Base-by-base conservation (phyloP, 2,797 vertebrate species). In the Linurgus olivaceus region DNA sequence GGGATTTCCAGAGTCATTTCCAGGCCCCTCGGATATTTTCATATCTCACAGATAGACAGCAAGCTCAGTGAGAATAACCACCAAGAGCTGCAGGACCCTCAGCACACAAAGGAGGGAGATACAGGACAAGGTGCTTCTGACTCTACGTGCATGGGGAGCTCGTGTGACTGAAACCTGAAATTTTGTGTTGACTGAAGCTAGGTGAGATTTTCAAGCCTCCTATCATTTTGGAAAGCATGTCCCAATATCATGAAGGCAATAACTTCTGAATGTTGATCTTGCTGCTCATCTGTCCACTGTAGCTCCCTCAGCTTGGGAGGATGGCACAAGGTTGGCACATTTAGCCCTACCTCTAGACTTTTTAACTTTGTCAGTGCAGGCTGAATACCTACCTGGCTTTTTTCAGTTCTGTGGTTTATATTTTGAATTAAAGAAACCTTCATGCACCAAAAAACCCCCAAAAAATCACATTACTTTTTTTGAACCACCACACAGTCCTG, bases 211-310 rank as follows among this genome's bases (percentile, higher is more conserved):
- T 55, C 38, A 91, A 84, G 59, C 33, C 26, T 82, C 31, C 48
- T 31, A 13, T 5, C 2, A 3, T 76, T 94, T 76, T 35, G 25
- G 78, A 79, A 38, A 63, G 55, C 24, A 63, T 37, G 10, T 70
- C 28, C 29, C 29, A 45, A 0, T 3, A 33, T 17, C 17, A 37
- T 0, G 0, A 73, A 73, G 31, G 62, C 44, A 42, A 25, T 16
- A 2, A 6, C 19, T 72, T 67, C 66, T 67, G 17, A 80, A 24
- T 2, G 3, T 17, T 1, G 1, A 28, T 26, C 47, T 38, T 28
- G 10, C 19, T 33, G 14, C 0, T 1, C 6, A 12, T 65, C 62
- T 26, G 40, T 42, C 47, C 28, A 1, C 29, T 37, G 42, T 5
- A 50, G 24, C 44, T 50, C 20, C 8, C 40, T 67, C 61, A 47